These are phyloP conservation scores for Dreissena polymorpha DNA, from an alignment of 1,140 invertebrate genomes.

Conservation along the genomic window DNA sequence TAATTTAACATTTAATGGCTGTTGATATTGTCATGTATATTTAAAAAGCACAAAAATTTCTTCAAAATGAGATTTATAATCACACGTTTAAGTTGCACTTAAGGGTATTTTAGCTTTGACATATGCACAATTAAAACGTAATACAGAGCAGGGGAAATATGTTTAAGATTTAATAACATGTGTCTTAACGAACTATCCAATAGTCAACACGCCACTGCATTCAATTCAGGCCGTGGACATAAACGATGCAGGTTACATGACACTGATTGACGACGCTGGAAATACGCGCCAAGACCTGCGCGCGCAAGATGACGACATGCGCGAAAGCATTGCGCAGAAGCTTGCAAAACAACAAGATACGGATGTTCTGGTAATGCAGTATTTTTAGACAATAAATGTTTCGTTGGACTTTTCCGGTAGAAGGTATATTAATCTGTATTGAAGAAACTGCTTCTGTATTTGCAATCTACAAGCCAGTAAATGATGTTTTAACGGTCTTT, in stretches of 20 bases:
- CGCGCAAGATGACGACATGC: constrained; percentile 91
- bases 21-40: no score
- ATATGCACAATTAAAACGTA: no score
- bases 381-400: neutral
- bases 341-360: constrained; percentile 2
- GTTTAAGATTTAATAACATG: no score
- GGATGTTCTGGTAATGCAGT: constrained; percentile 16
- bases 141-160: no score
- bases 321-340: constrained; percentile 6
- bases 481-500: no score
- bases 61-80: no score
- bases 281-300: constrained; percentile 97
- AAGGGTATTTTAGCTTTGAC: no score
- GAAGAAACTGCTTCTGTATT: neutral
- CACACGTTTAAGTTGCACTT: no score
- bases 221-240: constrained; percentile 91
- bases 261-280: constrained; percentile 95
- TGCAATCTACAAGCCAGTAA: neutral
- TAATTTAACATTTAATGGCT: no score
- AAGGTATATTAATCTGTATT: neutral
- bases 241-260: constrained; percentile 94
- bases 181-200: no score
- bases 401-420: neutral
- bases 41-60: no score
- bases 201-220: no score